Evolutionary conservation across 53 echinoderm and acorn worm species (phyloP), one percentile per base, ranked within the genome.

Genomic region (Hippasteria phrygiana): DNA sequence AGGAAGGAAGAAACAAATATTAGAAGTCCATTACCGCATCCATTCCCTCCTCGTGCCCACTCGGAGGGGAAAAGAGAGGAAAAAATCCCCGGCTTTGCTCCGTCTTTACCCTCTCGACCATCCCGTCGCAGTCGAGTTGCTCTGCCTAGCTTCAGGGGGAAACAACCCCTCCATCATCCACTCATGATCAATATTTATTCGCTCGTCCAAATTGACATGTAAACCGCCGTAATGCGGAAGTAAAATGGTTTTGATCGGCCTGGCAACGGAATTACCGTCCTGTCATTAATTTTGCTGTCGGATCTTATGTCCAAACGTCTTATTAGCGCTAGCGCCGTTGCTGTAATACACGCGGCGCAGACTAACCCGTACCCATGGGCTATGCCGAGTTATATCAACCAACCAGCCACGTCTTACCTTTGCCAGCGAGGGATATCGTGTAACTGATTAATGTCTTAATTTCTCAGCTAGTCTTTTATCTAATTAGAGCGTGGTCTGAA

Each of bases 1-100:
- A 77, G 73, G 70, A 77, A 91, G 86, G 91, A 85, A 93, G 93
- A 93, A 93, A 90, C 93, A 93, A 93, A 93, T 90, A 93, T 90
- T 90, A 76, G 87, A 66, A 77, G 77, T 90, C 93, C 90, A 90
- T 93, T 85, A 90, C 86, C 87, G 47, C 88, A 88, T 80, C 92
- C 64, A 63, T 43, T 63, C 82, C 55, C 28, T 51, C 73, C 73
- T 73, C 8, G 73, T 34, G 73, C 73, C 73, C 32, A 73, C 73
- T 73, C 22, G 74, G 51, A 8, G 45, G 27, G 12, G 35, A 38
- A n/a, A 37, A 14, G 22, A 50, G 48, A 31, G 33, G 76, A 53
- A 47, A 53, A 39, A 73, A 53, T 13, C 29, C 34, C 14, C 20
- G 32, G 75, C 29, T 24, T 32, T 64, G 43, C 45, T 82, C 64